These are phyloP conservation scores for Tricholaema leucomelas DNA, from an alignment of 2,113 vertebrate species.

Conservation along the genomic window DNA sequence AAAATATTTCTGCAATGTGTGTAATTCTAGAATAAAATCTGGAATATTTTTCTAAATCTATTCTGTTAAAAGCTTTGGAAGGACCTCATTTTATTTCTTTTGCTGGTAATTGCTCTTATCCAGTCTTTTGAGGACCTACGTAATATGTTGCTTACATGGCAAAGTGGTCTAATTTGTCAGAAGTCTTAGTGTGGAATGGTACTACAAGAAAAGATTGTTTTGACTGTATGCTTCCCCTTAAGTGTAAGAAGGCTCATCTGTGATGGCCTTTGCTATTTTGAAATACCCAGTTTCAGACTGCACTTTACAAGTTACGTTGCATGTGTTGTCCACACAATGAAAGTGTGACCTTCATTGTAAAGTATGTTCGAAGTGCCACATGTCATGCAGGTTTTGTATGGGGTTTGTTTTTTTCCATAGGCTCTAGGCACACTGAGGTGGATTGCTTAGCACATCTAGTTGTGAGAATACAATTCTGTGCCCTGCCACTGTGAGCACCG, in stretches of 20 bases:
- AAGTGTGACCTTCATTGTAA: not conserved
- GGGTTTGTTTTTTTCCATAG: not conserved
- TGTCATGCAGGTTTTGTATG: not conserved
- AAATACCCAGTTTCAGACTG: not conserved
- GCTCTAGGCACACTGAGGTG: not conserved
- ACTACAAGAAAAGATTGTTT: not conserved
- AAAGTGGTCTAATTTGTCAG: not conserved
- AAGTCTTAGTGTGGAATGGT: not conserved
- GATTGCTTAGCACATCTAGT: not conserved
- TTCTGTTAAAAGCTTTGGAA: not conserved
- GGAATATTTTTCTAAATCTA: not conserved
- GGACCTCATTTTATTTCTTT: not conserved
- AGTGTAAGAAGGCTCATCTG: not conserved
- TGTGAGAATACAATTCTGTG: not conserved
- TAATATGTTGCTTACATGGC: not conserved
- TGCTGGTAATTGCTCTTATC: not conserved
- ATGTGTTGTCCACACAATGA: not conserved
- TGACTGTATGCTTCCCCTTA: not conserved
- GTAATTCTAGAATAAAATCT: not conserved
- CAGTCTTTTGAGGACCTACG: not conserved
- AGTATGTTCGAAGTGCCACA: accelerated
- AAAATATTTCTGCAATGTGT: not conserved
- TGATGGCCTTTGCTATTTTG: not conserved
- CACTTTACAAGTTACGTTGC: not conserved
- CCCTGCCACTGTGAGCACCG: not conserved